Conservation (phyloP, 2,888 invertebrate genomes). For the Dicyrtoma fusca region DNA sequence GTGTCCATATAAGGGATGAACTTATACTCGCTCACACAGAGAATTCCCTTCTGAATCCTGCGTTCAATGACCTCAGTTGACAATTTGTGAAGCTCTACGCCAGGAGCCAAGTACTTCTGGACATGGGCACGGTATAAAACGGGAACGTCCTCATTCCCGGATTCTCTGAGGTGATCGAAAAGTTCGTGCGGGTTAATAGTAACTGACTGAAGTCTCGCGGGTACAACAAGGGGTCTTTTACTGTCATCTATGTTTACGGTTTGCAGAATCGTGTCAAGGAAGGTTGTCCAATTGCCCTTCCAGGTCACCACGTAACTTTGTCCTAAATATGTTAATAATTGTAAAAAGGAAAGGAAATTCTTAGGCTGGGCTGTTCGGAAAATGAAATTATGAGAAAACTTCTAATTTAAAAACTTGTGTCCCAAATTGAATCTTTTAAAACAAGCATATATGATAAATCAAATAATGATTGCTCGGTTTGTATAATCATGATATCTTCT, state of each 20-base stretch:
- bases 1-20: conserved; percentile 38
- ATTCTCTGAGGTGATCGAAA: neutral
- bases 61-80: conserved; percentile 75
- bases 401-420: too few relatives aligned
- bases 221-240: conserved; percentile 23
- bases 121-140: conserved; percentile 58
- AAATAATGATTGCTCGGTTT: too few relatives aligned
- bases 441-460: too few relatives aligned
- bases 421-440: too few relatives aligned
- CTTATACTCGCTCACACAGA: conserved; percentile 28
- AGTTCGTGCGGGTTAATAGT: conserved; percentile 21
- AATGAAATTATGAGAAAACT: too few relatives aligned
- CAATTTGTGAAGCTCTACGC: conserved; percentile 76
- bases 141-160: neutral
- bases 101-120: conserved; percentile 68
- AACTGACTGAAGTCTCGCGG: conserved; percentile 22
- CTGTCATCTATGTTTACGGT: conserved; percentile 7
- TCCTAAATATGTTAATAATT: too few relatives aligned
- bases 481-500: too few relatives aligned
- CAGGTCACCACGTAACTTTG: conserved; percentile 65
- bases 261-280: conserved; percentile 94
- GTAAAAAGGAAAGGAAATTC: conserved; percentile 7
- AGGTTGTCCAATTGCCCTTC: conserved; percentile 91
- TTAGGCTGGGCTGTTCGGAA: too few relatives aligned
- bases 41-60: conserved; percentile 26